phyloP scores from a whole-genome alignment of 2,888 invertebrate species.

The Napeogenes inachia region DNA sequence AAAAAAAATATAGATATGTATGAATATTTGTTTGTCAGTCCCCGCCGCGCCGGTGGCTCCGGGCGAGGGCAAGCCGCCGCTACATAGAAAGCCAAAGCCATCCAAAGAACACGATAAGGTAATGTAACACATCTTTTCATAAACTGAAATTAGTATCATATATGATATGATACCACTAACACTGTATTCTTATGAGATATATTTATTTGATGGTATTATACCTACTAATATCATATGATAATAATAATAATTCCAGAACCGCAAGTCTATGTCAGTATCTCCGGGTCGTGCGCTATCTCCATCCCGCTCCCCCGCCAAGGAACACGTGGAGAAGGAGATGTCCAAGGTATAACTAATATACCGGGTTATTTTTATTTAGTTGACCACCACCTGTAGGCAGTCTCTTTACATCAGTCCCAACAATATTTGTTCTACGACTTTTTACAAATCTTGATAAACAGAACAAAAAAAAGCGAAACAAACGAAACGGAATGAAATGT shows the following conservation, averaged over 20 bases:
- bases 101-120: conserved; percentile 72
- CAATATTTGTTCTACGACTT: too few species aligned
- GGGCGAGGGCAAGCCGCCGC: conserved; percentile 80
- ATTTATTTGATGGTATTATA: too few species aligned
- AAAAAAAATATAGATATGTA: neutral
- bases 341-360: conserved; percentile 24
- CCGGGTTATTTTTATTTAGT: too few species aligned
- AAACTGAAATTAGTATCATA: neutral
- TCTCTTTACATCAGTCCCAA: too few species aligned
- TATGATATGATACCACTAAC: too few species aligned
- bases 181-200: too few species aligned
- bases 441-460: too few species aligned
- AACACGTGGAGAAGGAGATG: conserved; percentile 46
- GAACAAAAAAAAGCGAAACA: too few species aligned
- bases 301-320: conserved; percentile 60
- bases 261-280: conserved; percentile 50
- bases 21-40: conserved; percentile 14
- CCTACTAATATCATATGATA: too few species aligned
- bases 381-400: too few species aligned
- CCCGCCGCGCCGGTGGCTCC: conserved; percentile 59
- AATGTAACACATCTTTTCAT: neutral
- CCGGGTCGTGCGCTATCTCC: conserved; percentile 74
- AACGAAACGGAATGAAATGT: too few species aligned
- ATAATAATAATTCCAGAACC: conserved; percentile 18
- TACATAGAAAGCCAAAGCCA: conserved; percentile 77